Conservation (phyloP, 2,888 invertebrate genomes). For the Metacarcinus magister region DNA sequence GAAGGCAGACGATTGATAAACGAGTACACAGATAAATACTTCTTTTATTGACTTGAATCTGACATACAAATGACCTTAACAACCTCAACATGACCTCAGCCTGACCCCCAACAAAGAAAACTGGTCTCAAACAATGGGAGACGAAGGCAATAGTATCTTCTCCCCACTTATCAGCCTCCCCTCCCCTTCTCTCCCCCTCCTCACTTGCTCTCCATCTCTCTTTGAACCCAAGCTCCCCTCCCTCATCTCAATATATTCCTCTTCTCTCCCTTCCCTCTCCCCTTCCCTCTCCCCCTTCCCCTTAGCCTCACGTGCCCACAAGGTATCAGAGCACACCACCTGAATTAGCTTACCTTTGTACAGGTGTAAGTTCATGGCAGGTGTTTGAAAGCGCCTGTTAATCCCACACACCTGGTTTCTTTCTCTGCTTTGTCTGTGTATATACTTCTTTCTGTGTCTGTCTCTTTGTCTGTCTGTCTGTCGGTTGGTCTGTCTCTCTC, state of each 20-base stretch:
- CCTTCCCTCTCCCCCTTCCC: background rate
- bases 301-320: background rate
- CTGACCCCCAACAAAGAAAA: background rate
- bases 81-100: background rate
- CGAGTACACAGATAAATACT: background rate
- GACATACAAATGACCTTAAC: conserved; percentile 11
- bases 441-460: background rate
- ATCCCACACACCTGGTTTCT: conserved; percentile 3
- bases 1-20: background rate
- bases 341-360: background rate
- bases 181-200: background rate
- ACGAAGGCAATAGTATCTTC: background rate
- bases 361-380: background rate
- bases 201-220: background rate
- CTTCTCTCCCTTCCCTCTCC: background rate
- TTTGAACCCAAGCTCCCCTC: background rate
- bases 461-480: background rate
- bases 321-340: background rate
- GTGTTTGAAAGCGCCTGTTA: background rate
- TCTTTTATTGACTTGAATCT: background rate
- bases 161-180: background rate
- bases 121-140: background rate
- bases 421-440: background rate
- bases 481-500: background rate
- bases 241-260: background rate